These are phyloP conservation scores for Omphaloscelis lunosa DNA, from an alignment of 2,888 invertebrate genomes.

Conservation along the genomic window DNA sequence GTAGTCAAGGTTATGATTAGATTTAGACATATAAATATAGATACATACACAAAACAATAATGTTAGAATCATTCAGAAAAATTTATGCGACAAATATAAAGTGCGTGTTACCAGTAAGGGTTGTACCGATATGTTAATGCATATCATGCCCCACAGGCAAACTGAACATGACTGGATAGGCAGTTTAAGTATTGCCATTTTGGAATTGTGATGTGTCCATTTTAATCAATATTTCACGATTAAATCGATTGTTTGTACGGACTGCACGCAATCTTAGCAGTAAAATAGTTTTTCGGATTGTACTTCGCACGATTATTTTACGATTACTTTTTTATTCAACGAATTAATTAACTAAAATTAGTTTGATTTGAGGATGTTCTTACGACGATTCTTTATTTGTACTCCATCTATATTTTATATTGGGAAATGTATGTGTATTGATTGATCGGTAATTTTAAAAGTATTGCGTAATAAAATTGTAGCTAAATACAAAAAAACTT, in stretches of 20 bases:
- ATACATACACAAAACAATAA: background rate
- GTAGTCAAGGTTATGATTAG: background rate
- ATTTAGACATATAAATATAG: background rate
- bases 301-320: slow-evolving; percentile 15
- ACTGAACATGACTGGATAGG: background rate
- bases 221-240: slow-evolving; percentile 14
- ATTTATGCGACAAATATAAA: slow-evolving; percentile 21
- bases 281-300: background rate
- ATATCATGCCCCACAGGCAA: slow-evolving; percentile 44
- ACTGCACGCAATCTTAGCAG: background rate
- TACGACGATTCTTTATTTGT: slow-evolving; percentile 42
- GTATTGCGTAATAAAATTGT: background rate
- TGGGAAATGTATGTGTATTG: slow-evolving; percentile 6
- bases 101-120: background rate
- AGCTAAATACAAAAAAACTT: too few species aligned
- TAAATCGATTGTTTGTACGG: slow-evolving; percentile 6
- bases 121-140: slow-evolving; percentile 27
- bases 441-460: slow-evolving; percentile 4
- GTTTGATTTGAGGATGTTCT: slow-evolving; percentile 25
- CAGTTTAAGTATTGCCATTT: slow-evolving; percentile 26
- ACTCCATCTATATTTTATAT: background rate
- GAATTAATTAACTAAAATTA: slow-evolving; percentile 34
- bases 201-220: slow-evolving; percentile 36
- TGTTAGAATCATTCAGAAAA: background rate
- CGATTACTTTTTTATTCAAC: slow-evolving; percentile 32